Base-by-base conservation (phyloP, 1,140 invertebrate genomes). In the Trachelipus rathkii region DNA sequence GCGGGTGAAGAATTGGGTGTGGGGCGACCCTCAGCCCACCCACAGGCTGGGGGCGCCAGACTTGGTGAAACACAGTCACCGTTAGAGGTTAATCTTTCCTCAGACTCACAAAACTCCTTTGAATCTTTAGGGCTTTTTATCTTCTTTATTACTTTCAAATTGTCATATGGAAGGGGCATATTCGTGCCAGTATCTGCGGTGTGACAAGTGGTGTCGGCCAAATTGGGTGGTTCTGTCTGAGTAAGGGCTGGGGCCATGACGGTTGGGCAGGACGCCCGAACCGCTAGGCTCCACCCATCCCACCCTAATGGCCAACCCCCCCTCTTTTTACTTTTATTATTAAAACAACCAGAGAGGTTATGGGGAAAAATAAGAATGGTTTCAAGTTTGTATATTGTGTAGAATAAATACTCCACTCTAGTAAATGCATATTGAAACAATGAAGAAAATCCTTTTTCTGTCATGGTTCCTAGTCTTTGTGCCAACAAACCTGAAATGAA, bases 161-260 rank as follows among this genome's bases (percentile, higher is more conserved):
- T 60, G 1, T 60, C 50, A 60, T 60, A 60, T 60, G 50, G 50
- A 60, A 19, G 19, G 50, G 50, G 11, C 1, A 8, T 60, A 60
- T 13, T 60, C 50, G 50, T 60, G 50, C 8, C 8, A 15, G 50
- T 15, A 2, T 60, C 50, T 13, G 50, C 2, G 19, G 50, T 60
- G 50, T 60, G 50, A 19, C 50, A 60, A 60, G 50, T 60, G 19
- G 50, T 19, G 50, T 60, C 50, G 19, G 19, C 50, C 50, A 60
- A 60, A 60, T 60, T 60, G 50, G 50, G 50, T 60, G 50, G 50
- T 60, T 60, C 50, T 60, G 50, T 60, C 19, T 60, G 50, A 13
- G 50, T 60, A 19, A 60, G 50, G 50, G 50, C 50, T 60, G 50
- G 50, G 50, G 50, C 50, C 50, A 60, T 60, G 50, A 60, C 50